These are phyloP conservation scores for Heteropelma amictum DNA, from an alignment of 2,888 invertebrate species.

Conservation along the genomic window DNA sequence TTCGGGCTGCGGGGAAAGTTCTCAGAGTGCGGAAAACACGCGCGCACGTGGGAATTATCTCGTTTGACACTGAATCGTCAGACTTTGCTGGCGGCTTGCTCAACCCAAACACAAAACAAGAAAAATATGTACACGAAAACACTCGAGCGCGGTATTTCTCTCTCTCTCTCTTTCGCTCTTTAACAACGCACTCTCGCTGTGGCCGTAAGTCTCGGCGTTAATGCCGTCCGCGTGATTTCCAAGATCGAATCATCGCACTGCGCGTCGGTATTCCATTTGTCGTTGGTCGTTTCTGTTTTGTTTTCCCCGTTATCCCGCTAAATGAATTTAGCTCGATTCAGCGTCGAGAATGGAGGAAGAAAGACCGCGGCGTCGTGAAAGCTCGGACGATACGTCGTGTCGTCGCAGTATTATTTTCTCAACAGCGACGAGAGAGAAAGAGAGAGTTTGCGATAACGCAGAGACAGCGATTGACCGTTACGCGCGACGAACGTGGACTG, in stretches of 20 bases:
- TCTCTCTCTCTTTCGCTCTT: no score
- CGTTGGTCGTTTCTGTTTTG: no score
- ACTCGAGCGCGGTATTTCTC: slow-evolving; percentile 14
- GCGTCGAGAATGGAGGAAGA: background rate
- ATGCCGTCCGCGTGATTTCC: no score
- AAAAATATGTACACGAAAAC: slow-evolving; percentile 18
- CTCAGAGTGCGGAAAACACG: background rate
- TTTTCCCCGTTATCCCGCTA: no score
- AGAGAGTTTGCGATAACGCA: background rate
- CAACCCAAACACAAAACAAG: background rate
- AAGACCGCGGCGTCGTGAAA: background rate
- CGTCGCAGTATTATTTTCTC: background rate
- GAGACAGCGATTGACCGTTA: slow-evolving; percentile 13
- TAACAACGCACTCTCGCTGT: no score
- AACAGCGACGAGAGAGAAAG: background rate
- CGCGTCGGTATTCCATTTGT: no score
- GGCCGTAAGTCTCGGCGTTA: no score
- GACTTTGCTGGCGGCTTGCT: background rate
- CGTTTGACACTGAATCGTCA: background rate
- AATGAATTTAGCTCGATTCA: no score
- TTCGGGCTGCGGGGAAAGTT: slow-evolving; percentile 2
- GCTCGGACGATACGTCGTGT: background rate
- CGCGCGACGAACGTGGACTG: slow-evolving; percentile 62
- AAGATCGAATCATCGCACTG: no score
- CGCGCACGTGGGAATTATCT: background rate